phyloP scores from a whole-genome alignment of 2,113 vertebrate genomes.

The Passer montanus region DNA sequence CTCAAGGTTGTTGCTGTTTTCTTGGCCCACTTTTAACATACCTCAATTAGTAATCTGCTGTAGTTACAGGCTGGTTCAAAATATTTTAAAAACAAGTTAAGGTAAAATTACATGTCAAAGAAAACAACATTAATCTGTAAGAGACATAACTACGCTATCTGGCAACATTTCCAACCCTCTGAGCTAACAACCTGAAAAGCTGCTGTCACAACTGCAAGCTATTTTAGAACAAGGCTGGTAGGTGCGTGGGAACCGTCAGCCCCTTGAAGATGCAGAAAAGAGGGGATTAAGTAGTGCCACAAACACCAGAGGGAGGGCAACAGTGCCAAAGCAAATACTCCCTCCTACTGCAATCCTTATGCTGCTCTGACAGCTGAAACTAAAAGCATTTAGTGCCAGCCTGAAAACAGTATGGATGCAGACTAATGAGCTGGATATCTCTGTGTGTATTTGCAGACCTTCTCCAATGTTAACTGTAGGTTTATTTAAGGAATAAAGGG shows the following conservation, averaged over 20 bases:
- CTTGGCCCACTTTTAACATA: slow-evolving; percentile 1
- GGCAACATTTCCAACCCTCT: background rate
- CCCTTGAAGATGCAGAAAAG: background rate
- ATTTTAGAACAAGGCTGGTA: background rate
- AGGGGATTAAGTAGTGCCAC: background rate
- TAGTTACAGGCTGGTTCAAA: background rate
- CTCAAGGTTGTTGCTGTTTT: background rate
- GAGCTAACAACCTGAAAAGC: background rate
- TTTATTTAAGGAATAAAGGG: background rate
- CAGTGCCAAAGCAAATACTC: background rate
- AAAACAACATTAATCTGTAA: background rate
- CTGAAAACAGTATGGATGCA: background rate
- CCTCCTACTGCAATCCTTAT: background rate
- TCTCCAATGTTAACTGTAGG: background rate
- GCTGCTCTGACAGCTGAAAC: background rate
- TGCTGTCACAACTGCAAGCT: background rate
- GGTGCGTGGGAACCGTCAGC: background rate
- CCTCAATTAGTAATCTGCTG: background rate
- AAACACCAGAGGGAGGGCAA: background rate
- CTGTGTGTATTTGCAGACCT: background rate
- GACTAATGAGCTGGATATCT: background rate
- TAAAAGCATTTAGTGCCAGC: background rate
- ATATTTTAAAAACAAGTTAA: background rate
- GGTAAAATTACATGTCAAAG: background rate
- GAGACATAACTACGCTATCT: background rate